Base-by-base conservation (phyloP, 2,113 vertebrate genomes). In the Montifringilla adamsi region DNA sequence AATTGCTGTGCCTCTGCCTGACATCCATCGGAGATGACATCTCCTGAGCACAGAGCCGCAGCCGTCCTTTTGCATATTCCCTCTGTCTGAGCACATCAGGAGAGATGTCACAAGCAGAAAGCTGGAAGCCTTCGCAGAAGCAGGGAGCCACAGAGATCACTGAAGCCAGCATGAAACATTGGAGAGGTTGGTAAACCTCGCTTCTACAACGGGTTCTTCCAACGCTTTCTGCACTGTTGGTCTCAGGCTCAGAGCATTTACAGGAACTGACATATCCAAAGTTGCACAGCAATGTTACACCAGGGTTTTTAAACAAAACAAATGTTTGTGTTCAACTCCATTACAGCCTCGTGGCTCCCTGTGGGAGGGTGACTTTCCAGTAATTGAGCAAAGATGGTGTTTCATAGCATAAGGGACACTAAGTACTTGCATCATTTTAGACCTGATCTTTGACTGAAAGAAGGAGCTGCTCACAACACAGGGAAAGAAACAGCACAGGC, bases 51-150 rank as follows among this genome's bases (percentile, higher is more conserved):
- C 20, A 11, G 95, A 95, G 96, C 97, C 92, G 90, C 94, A 97
- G 96, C 95, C 95, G 72, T 96, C 97, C 97, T 97, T 97, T 97
- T 98, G 97, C 98, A 98, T 98, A 98, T 98, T 98, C 97, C 96
- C 95, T 97, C 97, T 98, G 98, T 98, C 98, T 97, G 84, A 97
- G 97, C 60, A 18, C 78, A 98, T 98, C 97, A 98, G 89, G 13
- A 75, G 68, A 97, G 75, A 97, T 98, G 98, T 98, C 98, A 97
- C 86, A 95, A 80, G 73, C 43, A 84, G 92, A 95, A 97, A 97
- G 94, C 98, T 97, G 96, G 97, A 93, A 98, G 97, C 96, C 95
- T 89, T 69, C 0, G 9, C 80, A 92, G 93, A 77, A 95, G 70
- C 91, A 89, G 82, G 94, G 82, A 96, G 94, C 85, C 72, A 63